A percentile compares a stretch with the other conserved stretches of the same genome.
Evolutionary conservation across 1,140 invertebrate species (phyloP).

Genomic region (Drosophila repletoides): DNA sequence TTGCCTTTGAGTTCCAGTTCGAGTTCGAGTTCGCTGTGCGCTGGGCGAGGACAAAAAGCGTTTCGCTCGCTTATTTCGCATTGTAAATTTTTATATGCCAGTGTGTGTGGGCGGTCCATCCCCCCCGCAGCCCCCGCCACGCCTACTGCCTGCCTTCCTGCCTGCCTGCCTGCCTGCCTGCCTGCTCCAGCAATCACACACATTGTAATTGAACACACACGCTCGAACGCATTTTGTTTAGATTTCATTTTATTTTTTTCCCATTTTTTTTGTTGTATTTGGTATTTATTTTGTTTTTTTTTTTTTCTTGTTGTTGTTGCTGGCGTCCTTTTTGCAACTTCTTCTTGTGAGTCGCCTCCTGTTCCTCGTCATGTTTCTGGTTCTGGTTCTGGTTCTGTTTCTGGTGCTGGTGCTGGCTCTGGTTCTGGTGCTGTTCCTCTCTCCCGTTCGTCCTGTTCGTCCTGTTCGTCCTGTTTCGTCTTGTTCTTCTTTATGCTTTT

Average conservation of each 20-base stretch:
- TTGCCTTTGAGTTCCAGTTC: conserved; percentile 37
- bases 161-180: conserved; percentile 9
- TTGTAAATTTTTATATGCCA: conserved; percentile 73
- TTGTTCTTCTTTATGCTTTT: conserved; percentile 60
- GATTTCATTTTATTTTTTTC: conserved; percentile 68
- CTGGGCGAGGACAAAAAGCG: conserved; percentile 44
- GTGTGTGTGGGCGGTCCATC: conserved; percentile 39
- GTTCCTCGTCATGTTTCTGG: conserved; percentile 32
- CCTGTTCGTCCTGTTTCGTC: conserved; percentile 11
- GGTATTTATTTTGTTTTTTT: conserved; percentile 11
- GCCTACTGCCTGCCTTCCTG: too few species aligned
- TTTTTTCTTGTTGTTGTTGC: conserved; percentile 15
- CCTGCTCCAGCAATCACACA: conserved; percentile 73
- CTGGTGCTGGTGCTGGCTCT: conserved; percentile 16
- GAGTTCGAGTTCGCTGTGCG: conserved; percentile 23
- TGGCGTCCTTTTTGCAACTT: conserved; percentile 11
- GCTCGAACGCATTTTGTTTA: conserved; percentile 81
- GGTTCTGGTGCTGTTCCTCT: conserved; percentile 12
- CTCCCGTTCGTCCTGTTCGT: too few species aligned
- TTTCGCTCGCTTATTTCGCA: conserved; percentile 79
- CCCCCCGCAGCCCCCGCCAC: too few species aligned
- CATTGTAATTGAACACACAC: conserved; percentile 82
- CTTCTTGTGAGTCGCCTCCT: conserved; percentile 31
- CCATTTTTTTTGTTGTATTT: conserved; percentile 21
- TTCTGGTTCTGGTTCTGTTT: conserved; percentile 31